Conservation (phyloP, 2,113 vertebrate species). For the Strigops habroptila region DNA sequence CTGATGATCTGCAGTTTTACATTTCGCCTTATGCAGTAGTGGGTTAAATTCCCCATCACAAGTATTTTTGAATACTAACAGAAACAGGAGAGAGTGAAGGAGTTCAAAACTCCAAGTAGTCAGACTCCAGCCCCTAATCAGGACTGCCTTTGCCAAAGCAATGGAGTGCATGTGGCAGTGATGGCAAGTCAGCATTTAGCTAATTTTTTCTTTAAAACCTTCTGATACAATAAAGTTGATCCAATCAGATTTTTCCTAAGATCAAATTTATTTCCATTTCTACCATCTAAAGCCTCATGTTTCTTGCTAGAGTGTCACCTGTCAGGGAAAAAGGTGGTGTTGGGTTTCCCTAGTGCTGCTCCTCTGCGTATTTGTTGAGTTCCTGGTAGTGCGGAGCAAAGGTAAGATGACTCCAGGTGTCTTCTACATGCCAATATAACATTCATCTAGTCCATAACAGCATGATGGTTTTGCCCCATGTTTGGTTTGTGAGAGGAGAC, state of each 20-base stretch:
- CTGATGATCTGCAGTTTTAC: background rate
- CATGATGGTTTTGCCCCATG: rapidly evolving
- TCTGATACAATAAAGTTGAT: background rate
- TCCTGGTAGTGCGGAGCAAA: background rate
- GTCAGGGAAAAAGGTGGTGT: background rate
- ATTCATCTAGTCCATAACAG: background rate
- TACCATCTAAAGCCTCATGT: background rate
- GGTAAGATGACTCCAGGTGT: background rate
- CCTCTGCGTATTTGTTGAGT: background rate
- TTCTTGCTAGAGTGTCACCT: background rate
- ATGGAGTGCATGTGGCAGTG: background rate
- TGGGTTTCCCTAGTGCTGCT: background rate
- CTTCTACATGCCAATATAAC: background rate
- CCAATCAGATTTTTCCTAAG: background rate
- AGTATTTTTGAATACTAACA: background rate
- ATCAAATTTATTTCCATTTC: background rate
- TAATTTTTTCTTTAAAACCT: background rate
- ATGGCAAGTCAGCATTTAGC: background rate
- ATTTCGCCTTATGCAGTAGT: background rate
- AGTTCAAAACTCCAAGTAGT: background rate
- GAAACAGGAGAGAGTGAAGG: background rate
- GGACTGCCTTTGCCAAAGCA: background rate
- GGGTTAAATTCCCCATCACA: background rate
- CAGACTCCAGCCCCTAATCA: background rate
- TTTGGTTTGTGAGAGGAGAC: background rate